phyloP scores from a whole-genome alignment of 2,888 invertebrate species.

The Chorisops tibialis region DNA sequence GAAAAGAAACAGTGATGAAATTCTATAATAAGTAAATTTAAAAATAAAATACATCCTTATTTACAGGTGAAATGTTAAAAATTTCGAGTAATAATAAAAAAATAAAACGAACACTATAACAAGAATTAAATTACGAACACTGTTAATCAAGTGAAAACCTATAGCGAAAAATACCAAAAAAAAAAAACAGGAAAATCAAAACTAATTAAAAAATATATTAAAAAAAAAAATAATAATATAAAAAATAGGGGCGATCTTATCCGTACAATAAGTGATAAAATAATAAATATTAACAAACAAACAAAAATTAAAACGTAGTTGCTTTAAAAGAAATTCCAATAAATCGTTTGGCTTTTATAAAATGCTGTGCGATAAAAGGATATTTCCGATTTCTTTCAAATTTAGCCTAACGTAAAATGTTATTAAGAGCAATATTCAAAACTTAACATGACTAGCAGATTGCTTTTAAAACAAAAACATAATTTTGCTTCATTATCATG shows the following conservation, averaged over 20 bases:
- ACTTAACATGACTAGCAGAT: too few species aligned
- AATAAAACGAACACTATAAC: neutral
- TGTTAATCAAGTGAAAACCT: too few species aligned
- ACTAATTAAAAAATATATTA: constrained; percentile 6
- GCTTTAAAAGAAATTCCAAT: constrained; percentile 6
- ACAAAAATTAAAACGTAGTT: neutral
- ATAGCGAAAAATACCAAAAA: too few species aligned
- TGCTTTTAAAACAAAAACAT: too few species aligned
- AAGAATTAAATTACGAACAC: too few species aligned
- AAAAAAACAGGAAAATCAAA: neutral
- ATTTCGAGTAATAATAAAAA: neutral
- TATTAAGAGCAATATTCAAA: too few species aligned
- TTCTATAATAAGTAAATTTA: constrained; percentile 26
- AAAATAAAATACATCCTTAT: constrained; percentile 30
- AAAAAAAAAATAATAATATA: constrained; percentile 17
- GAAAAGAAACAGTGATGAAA: constrained; percentile 23
- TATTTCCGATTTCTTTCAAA: neutral
- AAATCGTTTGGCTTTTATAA: constrained; percentile 16
- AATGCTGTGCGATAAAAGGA: constrained; percentile 13
- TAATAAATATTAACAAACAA: constrained; percentile 17
- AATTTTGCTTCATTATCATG: neutral
- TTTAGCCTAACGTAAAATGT: too few species aligned
- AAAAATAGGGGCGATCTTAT: constrained; percentile 26
- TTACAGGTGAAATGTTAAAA: constrained; percentile 24
- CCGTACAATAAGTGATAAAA: constrained; percentile 34